These are phyloP conservation scores for Neosilurus hyrtlii DNA, from an alignment of 2,797 vertebrate genomes.

Conservation along the genomic window DNA sequence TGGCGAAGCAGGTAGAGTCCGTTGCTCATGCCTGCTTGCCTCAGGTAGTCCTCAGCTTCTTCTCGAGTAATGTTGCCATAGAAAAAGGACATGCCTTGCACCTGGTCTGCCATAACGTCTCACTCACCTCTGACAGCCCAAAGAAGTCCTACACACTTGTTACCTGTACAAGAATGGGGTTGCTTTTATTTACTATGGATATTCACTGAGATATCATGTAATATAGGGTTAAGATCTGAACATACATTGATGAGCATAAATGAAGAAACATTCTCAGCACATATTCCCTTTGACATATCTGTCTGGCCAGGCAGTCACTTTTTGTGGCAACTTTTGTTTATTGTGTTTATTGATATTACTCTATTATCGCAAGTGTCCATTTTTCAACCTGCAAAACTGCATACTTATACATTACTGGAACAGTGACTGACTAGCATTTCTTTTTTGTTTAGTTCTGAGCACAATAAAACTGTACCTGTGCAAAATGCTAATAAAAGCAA, in stretches of 20 bases:
- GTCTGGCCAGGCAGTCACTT: background rate
- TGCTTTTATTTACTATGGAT: background rate
- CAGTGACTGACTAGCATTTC: background rate
- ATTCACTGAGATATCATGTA: background rate
- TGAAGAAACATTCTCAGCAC: background rate
- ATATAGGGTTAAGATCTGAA: background rate
- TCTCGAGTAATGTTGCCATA: constrained; percentile 96
- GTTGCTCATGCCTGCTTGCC: constrained; percentile 73
- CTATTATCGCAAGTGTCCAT: background rate
- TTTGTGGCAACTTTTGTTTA: background rate
- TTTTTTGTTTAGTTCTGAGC: background rate
- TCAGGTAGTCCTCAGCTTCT: constrained; percentile 86
- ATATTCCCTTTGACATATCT: background rate
- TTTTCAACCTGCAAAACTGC: background rate
- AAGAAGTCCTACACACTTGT: constrained; percentile 25
- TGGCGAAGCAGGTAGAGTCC: constrained; percentile 86
- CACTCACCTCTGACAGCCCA: constrained; percentile 1
- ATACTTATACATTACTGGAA: background rate
- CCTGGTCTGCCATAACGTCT: constrained; percentile 66
- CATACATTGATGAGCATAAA: background rate
- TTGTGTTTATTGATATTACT: background rate
- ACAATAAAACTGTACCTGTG: background rate
- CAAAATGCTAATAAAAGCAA: background rate
- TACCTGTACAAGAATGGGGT: constrained; percentile 36
- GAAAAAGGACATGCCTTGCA: constrained; percentile 83